phyloP scores from a whole-genome alignment of 1,140 invertebrate species.

The Neuroterus valhalla region DNA sequence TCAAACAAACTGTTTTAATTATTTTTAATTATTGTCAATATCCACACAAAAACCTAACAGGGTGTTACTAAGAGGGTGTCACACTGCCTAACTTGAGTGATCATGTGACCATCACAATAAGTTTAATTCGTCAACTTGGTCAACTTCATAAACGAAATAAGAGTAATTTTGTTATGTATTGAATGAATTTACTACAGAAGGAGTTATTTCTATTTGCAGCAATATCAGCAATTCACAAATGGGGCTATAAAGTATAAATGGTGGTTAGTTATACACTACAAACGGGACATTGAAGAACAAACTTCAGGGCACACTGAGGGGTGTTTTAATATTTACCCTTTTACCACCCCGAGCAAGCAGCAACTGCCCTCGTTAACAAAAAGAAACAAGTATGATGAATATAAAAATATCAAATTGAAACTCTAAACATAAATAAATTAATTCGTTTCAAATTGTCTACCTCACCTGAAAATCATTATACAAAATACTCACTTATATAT shows the following conservation, averaged over 20 bases:
- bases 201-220: background rate
- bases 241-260: background rate
- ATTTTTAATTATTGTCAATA: background rate
- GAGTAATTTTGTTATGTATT: no score
- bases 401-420: slow-evolving; percentile 51
- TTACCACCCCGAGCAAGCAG: slow-evolving; percentile 75
- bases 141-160: no score
- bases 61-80: no score
- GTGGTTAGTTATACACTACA: slow-evolving; percentile 24
- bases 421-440: slow-evolving; percentile 38
- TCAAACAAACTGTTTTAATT: background rate
- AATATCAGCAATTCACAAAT: background rate
- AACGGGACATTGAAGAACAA: slow-evolving; percentile 32
- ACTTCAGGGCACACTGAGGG: slow-evolving; percentile 39
- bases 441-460: background rate
- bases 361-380: slow-evolving; percentile 76
- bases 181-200: no score
- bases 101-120: no score
- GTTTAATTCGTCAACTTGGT: no score
- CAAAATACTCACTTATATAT: no score
- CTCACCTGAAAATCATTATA: no score
- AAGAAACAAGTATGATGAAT: slow-evolving; percentile 66
- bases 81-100: no score
- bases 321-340: slow-evolving; percentile 77
- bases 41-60: background rate